These are phyloP conservation scores for Phymanthus crucifer DNA, from an alignment of 92 coral and sea anemone genomes.

Conservation along the genomic window DNA sequence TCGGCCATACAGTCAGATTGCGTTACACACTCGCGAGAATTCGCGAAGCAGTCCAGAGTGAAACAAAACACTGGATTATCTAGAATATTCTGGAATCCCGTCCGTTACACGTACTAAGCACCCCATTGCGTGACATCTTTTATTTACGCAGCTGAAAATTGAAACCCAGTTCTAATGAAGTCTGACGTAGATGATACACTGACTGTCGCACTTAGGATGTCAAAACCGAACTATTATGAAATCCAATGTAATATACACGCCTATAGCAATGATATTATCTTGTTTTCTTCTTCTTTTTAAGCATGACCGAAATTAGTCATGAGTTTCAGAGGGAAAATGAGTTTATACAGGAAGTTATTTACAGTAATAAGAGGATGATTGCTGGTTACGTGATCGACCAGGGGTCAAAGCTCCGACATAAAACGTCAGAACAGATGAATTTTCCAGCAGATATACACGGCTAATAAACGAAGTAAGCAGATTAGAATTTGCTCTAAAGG, in stretches of 20 bases:
- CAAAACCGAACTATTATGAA: neutral
- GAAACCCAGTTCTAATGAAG: neutral
- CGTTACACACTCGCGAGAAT: neutral
- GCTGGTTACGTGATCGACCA: too few relatives aligned
- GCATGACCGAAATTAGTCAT: too few relatives aligned
- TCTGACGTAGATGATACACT: neutral
- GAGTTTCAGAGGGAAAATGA: too few relatives aligned
- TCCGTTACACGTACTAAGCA: neutral
- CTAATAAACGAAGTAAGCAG: too few relatives aligned
- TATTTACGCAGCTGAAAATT: neutral
- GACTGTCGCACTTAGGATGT: neutral
- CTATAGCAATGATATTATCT: too few relatives aligned
- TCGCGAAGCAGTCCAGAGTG: neutral
- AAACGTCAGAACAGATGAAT: too few relatives aligned
- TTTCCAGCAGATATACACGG: too few relatives aligned
- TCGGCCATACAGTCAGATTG: neutral
- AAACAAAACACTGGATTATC: neutral
- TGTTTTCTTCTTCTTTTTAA: too few relatives aligned
- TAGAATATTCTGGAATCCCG: neutral
- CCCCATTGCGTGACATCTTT: neutral
- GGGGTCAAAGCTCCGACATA: too few relatives aligned
- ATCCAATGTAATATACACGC: neutral
- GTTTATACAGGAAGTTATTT: too few relatives aligned
- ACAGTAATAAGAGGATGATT: too few relatives aligned
- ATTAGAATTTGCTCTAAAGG: too few relatives aligned